Conservation (phyloP, 2,113 vertebrate genomes). For the Orthonyx spaldingii region DNA sequence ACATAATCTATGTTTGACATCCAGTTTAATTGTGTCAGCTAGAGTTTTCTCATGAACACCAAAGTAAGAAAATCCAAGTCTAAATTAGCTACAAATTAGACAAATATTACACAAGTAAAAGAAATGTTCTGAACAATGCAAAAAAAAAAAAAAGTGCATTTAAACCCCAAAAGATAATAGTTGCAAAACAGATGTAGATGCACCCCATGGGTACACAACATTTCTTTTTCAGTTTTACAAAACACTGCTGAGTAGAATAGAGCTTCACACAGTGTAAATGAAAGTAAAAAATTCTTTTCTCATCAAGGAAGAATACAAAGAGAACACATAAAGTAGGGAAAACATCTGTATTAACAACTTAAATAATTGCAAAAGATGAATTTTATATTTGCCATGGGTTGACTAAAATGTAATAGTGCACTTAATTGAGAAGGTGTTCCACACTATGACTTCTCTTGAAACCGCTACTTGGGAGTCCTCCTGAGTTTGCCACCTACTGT, state of each 20-base stretch:
- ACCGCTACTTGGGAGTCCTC: neutral
- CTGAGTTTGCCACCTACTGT: neutral
- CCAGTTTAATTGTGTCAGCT: neutral
- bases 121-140: neutral
- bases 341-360: neutral
- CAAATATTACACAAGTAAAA: neutral
- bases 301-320: neutral
- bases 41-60: neutral
- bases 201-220: neutral
- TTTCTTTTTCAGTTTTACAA: neutral
- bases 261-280: neutral
- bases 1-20: neutral
- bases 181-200: neutral
- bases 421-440: neutral
- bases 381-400: neutral
- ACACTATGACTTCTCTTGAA: neutral
- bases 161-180: neutral
- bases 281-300: neutral
- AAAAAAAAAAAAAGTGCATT: neutral
- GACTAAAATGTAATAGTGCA: neutral
- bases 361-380: neutral
- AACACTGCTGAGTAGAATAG: neutral
- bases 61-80: neutral
- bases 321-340: neutral
- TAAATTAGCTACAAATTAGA: neutral